Conservation (phyloP, 2,797 vertebrate species). For the Naso thynnoides region DNA sequence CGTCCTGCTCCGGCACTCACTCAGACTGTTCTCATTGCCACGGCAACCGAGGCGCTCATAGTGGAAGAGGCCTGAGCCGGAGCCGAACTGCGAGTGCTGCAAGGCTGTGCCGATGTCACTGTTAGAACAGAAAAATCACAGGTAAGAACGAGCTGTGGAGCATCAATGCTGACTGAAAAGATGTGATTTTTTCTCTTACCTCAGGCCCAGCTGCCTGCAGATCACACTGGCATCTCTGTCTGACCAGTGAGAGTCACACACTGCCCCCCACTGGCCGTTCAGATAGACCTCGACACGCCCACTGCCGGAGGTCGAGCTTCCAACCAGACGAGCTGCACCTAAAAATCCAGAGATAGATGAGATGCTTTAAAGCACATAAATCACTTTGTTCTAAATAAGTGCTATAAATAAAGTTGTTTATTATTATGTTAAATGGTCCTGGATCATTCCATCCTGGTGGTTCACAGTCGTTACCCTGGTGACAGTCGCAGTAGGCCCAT, state of each 20-base stretch:
- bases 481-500: conserved; percentile 94
- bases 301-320: conserved; percentile 76
- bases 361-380: neutral
- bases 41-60: conserved; percentile 90
- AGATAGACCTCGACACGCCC: conserved; percentile 90
- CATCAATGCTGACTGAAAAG: neutral
- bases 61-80: conserved; percentile 87
- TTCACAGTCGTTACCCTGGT: conserved; percentile 84
- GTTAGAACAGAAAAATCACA: neutral
- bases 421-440: neutral
- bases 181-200: conserved; percentile 74
- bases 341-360: neutral
- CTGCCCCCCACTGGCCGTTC: conserved; percentile 90
- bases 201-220: conserved; percentile 90
- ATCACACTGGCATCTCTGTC: conserved; percentile 92
- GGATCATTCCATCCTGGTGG: too few relatives aligned
- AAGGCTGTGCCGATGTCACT: conserved; percentile 90
- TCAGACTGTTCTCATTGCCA: conserved; percentile 88
- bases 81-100: conserved; percentile 81
- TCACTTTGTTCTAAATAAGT: neutral
- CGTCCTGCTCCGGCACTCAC: conserved; percentile 87
- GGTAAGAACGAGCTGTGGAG: neutral
- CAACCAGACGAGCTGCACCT: conserved; percentile 89
- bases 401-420: neutral
- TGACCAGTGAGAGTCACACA: conserved; percentile 91